Conservation (phyloP, 30 jellyfish, hydroid and myxozoan species). For the Aurelia aurita region DNA sequence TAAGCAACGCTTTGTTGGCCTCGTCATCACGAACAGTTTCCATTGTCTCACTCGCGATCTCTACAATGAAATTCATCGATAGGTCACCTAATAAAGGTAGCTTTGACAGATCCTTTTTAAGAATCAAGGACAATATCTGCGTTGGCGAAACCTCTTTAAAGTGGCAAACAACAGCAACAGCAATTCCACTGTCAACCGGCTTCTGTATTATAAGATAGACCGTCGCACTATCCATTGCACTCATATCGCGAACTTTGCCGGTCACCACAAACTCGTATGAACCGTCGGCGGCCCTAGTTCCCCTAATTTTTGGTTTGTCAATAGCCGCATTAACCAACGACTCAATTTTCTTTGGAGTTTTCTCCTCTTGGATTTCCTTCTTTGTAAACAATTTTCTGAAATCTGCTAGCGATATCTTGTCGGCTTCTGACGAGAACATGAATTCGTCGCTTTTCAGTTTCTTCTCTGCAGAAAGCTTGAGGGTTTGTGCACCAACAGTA, state of each 20-base stretch:
- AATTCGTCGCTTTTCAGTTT: constrained; percentile 56
- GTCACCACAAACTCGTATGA: constrained; percentile 73
- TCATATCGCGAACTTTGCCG: constrained; percentile 54
- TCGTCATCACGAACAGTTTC: constrained; percentile 60
- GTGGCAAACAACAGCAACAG: constrained; percentile 73
- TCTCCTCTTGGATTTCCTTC: constrained; percentile 42
- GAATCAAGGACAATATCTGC: constrained; percentile 44
- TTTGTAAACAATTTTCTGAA: constrained; percentile 72
- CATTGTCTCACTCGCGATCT: constrained; percentile 70
- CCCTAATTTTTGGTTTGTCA: constrained; percentile 66
- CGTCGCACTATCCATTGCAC: constrained; percentile 55
- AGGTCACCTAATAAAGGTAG: constrained; percentile 75
- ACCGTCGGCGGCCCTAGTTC: constrained; percentile 73
- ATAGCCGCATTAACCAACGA: constrained; percentile 56
- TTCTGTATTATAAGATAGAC: constrained; percentile 72
- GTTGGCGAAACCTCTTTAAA: constrained; percentile 71
- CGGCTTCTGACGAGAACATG: constrained; percentile 55
- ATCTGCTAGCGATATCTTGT: constrained; percentile 47
- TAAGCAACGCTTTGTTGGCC: constrained; percentile 46
- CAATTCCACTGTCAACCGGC: constrained; percentile 43
- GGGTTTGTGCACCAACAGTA: constrained; percentile 41
- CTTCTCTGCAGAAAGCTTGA: constrained; percentile 65
- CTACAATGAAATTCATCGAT: constrained; percentile 62
- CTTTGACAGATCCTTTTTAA: constrained; percentile 70
- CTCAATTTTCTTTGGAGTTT: constrained; percentile 49